Base-by-base conservation (phyloP, 1,140 invertebrate species). In the Meteorus sp. region DNA sequence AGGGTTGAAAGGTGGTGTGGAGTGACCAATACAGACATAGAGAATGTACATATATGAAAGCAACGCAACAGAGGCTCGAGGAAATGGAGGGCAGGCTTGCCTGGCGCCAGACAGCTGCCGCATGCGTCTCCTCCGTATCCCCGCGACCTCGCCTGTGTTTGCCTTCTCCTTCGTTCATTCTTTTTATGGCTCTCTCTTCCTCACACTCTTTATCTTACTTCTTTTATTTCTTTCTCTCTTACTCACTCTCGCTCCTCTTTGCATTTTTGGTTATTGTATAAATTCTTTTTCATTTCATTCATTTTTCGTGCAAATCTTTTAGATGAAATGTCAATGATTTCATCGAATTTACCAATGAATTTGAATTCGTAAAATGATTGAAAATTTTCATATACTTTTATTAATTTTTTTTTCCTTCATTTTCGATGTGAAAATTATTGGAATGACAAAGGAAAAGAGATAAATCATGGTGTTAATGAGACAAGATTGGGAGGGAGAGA, bases 31-130 rank as follows among this genome's bases (percentile, higher is more conserved):
- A 33, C 1, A 33, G 7, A 33, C 2, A 33, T 33, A 33, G 0
- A 33, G 7, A 33, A 9, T 9, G n/a, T 33, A 33, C n/a, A 33
- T 33, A 33, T 33, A 33, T 9, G 8, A 33, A 7, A 9, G n/a
- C 1, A 33, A 8, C 22, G 22, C 9, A n/a, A 9, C 17, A 13
- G 45, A 48, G 50, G 27, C 50, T 52, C 22, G 50, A 58, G 47
- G 56, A 58, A 58, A 58, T 58, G 56, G 56, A 58, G 56, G 56
- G 56, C 56, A 58, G 37, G 48, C 29, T 59, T 19, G 57, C 53
- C 60, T 65, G 63, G 65, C 62, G 64, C 60, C 62, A 62, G 63
- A 62, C 64, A 63, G 60, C 66, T 63, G 62, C 64, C 60, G 60
- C 59, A 59, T 60, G n/a, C n/a, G 63, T 65, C 62, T 63, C 65